Base-by-base conservation (phyloP, 2,797 vertebrate species). In the Pipistrellus pygmaeus region DNA sequence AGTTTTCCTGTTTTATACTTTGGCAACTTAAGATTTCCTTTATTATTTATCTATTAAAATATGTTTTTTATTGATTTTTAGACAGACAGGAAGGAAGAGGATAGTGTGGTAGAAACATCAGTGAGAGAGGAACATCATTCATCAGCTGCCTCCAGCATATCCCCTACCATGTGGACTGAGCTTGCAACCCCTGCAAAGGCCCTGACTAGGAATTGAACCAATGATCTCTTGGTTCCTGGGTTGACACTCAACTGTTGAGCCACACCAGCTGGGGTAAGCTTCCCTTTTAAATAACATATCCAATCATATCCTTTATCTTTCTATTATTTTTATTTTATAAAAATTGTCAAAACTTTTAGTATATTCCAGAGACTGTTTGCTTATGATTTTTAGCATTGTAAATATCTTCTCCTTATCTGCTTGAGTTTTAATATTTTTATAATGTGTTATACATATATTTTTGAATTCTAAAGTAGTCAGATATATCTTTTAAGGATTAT, bases 311-410 rank as follows among this genome's bases (percentile, higher is more conserved):
- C 12, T 81, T 76, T 46, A 51, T 66, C 35, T 55, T 53, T 44
- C 10, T 90, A n/a, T 83, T 85, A 53, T 73, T 73, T 77, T 85
- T 75, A 71, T 57, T 92, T 93, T n/a, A 71, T 57, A 66, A 5
- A 72, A 12, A 84, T 72, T 80, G n/a, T 35, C 53, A 75, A 30
- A 48, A 44, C 8, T 32, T 72, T 80, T 60, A 84, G 14, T 60
- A 3, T 77, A 85, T 55, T 66, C 41, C n/a, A 77, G 30, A 85
- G 32, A 38, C 14, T 57, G 7, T 81, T 69, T 75, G 27, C 23
- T 60, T 86, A 30, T 66, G 2, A 69, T 53, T 55, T 64, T 73
- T 55, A 64, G n/a, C 48, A 62, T 46, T 93, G 4, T 48, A 75
- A 82, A 53, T 75, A 46, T 51, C 15, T 51, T 95, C 30, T 75